Conservation (phyloP, 2,888 invertebrate species). For the Synergus itoensis region DNA sequence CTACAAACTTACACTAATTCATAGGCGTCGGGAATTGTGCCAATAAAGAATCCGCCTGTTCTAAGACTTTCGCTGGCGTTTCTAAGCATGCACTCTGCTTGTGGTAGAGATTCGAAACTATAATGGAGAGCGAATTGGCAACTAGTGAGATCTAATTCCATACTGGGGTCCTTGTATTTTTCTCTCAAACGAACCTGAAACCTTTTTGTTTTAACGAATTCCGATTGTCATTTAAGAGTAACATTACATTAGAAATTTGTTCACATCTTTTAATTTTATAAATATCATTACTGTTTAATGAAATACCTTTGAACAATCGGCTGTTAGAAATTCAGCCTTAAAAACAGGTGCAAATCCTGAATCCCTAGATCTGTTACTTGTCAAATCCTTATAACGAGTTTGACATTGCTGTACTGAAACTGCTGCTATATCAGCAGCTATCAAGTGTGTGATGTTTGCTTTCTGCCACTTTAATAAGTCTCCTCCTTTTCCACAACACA, state of each 20-base stretch:
- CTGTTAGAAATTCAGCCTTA: constrained; percentile 93
- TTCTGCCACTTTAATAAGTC: constrained; percentile 98
- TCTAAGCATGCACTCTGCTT: constrained; percentile 94
- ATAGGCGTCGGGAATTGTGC: constrained; percentile 96
- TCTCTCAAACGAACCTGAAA: constrained; percentile 83
- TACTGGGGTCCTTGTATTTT: constrained; percentile 87
- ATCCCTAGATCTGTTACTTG: constrained; percentile 57
- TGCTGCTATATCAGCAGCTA: constrained; percentile 96
- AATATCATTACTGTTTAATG: neutral
- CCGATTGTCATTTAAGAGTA: constrained; percentile 55
- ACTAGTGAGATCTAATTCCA: constrained; percentile 93
- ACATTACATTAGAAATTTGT: constrained; percentile 48
- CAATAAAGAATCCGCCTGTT: constrained; percentile 96
- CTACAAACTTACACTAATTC: constrained; percentile 87
- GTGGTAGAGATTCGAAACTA: constrained; percentile 92
- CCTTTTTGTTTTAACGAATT: constrained; percentile 62
- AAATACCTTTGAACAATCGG: constrained; percentile 91
- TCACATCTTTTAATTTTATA: neutral
- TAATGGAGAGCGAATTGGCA: constrained; percentile 99
- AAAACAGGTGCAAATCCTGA: constrained; percentile 79
- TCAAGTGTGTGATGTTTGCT: constrained; percentile 87
- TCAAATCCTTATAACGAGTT: constrained; percentile 88
- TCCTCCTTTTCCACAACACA: constrained; percentile 99
- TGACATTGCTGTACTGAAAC: constrained; percentile 95
- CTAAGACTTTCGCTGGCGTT: constrained; percentile 95